phyloP scores from a whole-genome alignment of 2,888 invertebrate genomes.

The Crocallis elinguaria region DNA sequence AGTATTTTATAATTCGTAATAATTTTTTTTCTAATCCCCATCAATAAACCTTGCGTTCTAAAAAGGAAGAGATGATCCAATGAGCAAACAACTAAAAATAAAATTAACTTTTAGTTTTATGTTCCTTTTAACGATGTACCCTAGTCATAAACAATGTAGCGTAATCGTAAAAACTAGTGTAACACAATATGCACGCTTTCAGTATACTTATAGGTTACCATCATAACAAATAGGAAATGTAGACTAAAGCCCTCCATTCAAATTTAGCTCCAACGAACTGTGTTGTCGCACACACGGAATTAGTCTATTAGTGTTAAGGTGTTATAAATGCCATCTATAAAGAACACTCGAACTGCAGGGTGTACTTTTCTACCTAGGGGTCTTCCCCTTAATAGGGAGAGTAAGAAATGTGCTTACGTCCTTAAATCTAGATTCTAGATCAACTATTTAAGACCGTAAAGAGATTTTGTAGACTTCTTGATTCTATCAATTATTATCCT shows the following conservation, averaged over 20 bases:
- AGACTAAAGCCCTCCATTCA: neutral
- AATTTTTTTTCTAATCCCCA: neutral
- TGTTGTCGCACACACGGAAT: too few relatives aligned
- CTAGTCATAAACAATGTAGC: constrained; percentile 34
- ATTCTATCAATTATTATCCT: too few relatives aligned
- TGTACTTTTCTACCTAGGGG: too few relatives aligned
- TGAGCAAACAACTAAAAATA: constrained; percentile 28
- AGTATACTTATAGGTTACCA: constrained; percentile 15
- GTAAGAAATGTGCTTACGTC: too few relatives aligned
- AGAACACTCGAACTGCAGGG: too few relatives aligned
- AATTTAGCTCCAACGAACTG: neutral
- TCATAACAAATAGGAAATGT: neutral
- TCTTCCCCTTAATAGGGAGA: too few relatives aligned
- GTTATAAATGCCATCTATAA: too few relatives aligned
- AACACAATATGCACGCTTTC: constrained; percentile 37
- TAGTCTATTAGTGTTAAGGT: too few relatives aligned
- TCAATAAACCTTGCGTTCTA: constrained; percentile 8
- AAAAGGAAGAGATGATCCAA: constrained; percentile 18
- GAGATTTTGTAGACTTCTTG: too few relatives aligned
- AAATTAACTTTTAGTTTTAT: constrained; percentile 34
- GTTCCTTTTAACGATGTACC: constrained; percentile 31
- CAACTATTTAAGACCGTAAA: too few relatives aligned
- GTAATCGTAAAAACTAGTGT: constrained; percentile 31
- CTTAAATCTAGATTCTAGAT: too few relatives aligned
- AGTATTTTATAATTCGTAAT: too few relatives aligned